Conservation (phyloP, 2,888 invertebrate genomes). For the Bombyx huttoni region DNA sequence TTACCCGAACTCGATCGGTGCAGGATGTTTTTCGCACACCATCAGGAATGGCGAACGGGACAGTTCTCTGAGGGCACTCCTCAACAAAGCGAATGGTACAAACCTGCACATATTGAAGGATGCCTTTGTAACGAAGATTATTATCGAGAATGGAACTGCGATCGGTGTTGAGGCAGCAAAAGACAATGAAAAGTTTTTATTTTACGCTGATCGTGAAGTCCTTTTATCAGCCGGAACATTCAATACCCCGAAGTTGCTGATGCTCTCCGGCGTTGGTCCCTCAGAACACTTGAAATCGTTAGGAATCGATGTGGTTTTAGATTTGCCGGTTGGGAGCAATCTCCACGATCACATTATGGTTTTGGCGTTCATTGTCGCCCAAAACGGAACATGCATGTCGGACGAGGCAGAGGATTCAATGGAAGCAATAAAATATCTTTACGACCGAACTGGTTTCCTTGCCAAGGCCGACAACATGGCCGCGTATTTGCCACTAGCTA, state of each 20-base stretch:
- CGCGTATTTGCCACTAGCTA: slow-evolving; percentile 28
- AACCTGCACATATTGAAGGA: slow-evolving; percentile 38
- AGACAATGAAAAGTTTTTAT: slow-evolving; percentile 18
- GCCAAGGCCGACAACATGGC: slow-evolving; percentile 35
- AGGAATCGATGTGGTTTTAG: slow-evolving; percentile 25
- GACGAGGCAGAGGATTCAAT: slow-evolving; percentile 17
- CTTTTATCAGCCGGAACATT: slow-evolving; percentile 48
- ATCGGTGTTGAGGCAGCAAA: slow-evolving; percentile 27
- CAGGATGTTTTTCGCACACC: slow-evolving; percentile 49
- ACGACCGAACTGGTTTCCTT: slow-evolving; percentile 31
- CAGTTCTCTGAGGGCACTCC: slow-evolving; percentile 39
- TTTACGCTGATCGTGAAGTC: slow-evolving; percentile 37
- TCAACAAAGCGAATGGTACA: slow-evolving; percentile 20
- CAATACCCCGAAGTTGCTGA: slow-evolving; percentile 44
- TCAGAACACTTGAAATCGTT: slow-evolving; percentile 26
- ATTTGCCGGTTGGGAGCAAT: slow-evolving; percentile 48
- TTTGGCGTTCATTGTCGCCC: slow-evolving; percentile 30
- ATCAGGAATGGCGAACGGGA: slow-evolving; percentile 35
- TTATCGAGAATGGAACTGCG: slow-evolving; percentile 29
- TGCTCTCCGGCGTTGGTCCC: slow-evolving; percentile 50
- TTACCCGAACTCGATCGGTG: slow-evolving; percentile 36
- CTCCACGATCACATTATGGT: slow-evolving; percentile 50
- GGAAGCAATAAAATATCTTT: slow-evolving; percentile 38
- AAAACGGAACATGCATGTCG: slow-evolving; percentile 34
- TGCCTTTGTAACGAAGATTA: slow-evolving; percentile 32